Evolutionary conservation across 1,140 invertebrate species (phyloP).

Genomic region (Mya arenaria): DNA sequence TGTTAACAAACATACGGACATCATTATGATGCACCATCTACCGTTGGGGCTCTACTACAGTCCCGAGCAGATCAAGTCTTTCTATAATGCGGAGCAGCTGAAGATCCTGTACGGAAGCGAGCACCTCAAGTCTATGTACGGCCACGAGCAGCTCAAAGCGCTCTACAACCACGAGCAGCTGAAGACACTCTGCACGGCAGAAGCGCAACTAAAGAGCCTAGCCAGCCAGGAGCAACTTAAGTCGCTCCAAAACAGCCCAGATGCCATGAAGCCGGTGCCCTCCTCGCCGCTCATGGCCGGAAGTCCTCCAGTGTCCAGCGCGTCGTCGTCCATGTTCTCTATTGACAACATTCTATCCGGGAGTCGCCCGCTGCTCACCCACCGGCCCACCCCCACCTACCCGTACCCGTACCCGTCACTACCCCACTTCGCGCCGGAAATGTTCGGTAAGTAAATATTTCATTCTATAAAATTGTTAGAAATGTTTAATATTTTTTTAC

Average conservation of each 20-base stretch:
- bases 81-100: conserved; percentile 50
- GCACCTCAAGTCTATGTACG: conserved; percentile 43
- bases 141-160: conserved; percentile 48
- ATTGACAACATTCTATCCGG: conserved; percentile 53
- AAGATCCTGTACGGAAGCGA: conserved; percentile 51
- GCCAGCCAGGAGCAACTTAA: conserved; percentile 41
- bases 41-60: conserved; percentile 49
- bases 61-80: conserved; percentile 48
- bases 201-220: conserved; percentile 32
- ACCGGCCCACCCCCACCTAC: conserved; percentile 51
- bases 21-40: conserved; percentile 53
- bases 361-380: conserved; percentile 50
- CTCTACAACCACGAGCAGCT: conserved; percentile 52
- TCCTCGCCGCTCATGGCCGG: conserved; percentile 32
- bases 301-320: conserved; percentile 22
- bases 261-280: conserved; percentile 35
- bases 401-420: conserved; percentile 45
- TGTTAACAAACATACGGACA: too few species aligned
- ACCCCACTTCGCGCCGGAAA: conserved; percentile 44
- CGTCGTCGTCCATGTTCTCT: conserved; percentile 42
- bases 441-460: conserved; percentile 55
- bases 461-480: too few species aligned
- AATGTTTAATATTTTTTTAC: too few species aligned
- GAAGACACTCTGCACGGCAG: conserved; percentile 41
- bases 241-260: conserved; percentile 14